These are phyloP conservation scores for Aplocera efformata DNA, from an alignment of 2,888 invertebrate species.

Conservation along the genomic window DNA sequence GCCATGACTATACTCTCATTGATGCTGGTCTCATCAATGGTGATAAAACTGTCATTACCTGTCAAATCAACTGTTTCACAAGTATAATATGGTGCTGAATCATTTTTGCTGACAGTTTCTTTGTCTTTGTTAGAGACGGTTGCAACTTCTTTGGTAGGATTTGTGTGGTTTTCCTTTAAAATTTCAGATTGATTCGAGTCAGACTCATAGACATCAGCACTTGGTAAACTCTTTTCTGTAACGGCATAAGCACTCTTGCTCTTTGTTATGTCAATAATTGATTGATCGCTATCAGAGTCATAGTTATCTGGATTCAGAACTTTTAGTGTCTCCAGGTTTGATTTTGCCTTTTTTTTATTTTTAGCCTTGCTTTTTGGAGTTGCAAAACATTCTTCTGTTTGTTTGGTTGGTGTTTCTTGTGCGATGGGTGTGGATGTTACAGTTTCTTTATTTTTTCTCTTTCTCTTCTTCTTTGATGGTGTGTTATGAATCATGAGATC, in stretches of 20 bases:
- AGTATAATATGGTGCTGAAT: slow-evolving; percentile 19
- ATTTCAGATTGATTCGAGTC: slow-evolving; percentile 69
- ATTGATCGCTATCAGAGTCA: slow-evolving; percentile 80
- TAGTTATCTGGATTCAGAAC: slow-evolving; percentile 75
- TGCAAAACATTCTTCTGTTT: slow-evolving; percentile 60
- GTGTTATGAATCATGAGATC: slow-evolving; percentile 59
- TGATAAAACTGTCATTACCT: slow-evolving; percentile 35
- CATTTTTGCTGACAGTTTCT: slow-evolving; percentile 26
- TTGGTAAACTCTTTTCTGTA: slow-evolving; percentile 61
- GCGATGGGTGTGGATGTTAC: slow-evolving; percentile 51
- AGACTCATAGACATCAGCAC: slow-evolving; percentile 78
- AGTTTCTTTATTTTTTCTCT: slow-evolving; percentile 60
- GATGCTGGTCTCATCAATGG: slow-evolving; percentile 39
- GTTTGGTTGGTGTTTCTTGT: slow-evolving; percentile 29
- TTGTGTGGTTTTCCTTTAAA: slow-evolving; percentile 30
- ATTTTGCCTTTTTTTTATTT: slow-evolving; percentile 58
- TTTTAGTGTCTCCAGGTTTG: slow-evolving; percentile 60
- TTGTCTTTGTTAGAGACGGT: slow-evolving; percentile 38
- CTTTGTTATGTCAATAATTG: slow-evolving; percentile 46
- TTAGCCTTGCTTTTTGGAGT: slow-evolving; percentile 74
- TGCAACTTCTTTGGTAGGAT: slow-evolving; percentile 23
- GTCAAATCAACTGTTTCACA: slow-evolving; percentile 53
- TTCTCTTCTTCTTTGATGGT: slow-evolving; percentile 65
- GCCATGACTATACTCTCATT: slow-evolving; percentile 64
- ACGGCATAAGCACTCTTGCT: slow-evolving; percentile 50